phyloP scores from a whole-genome alignment of 2,113 vertebrate species.

The Bostrychus sinensis region DNA sequence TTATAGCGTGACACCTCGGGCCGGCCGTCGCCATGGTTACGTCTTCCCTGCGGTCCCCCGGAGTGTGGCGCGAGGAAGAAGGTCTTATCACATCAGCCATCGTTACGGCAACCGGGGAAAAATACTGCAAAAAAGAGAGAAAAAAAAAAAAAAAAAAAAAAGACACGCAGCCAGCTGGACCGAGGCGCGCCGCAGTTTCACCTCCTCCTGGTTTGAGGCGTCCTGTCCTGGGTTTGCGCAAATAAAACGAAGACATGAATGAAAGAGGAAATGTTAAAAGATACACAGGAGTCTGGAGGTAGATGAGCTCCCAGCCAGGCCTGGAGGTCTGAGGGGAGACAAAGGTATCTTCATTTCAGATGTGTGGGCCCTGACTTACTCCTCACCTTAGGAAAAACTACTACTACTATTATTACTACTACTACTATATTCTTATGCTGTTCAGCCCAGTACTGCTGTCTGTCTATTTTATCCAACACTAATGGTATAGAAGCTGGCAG shows the following conservation, averaged over 20 bases:
- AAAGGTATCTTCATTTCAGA: slow-evolving; percentile 2
- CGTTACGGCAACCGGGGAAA: slow-evolving; percentile 78
- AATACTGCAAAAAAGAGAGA: slow-evolving; percentile 51
- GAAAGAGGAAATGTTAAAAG: no score
- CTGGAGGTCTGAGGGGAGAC: no score
- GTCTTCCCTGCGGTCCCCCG: slow-evolving; percentile 80
- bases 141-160: background rate
- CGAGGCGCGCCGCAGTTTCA: background rate
- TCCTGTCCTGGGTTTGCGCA: background rate
- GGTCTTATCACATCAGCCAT: slow-evolving; percentile 82
- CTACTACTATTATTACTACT: background rate
- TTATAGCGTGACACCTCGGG: slow-evolving; percentile 82
- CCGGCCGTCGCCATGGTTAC: slow-evolving; percentile 80
- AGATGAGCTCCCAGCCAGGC: no score
- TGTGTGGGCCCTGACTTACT: background rate
- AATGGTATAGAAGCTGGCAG: background rate
- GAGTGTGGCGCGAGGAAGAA: slow-evolving; percentile 79
- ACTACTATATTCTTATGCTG: background rate
- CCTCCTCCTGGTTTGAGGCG: background rate
- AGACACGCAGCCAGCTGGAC: slow-evolving; percentile 48
- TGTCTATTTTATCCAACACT: background rate
- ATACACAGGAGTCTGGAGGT: no score
- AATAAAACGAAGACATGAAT: no score
- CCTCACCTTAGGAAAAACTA: background rate
- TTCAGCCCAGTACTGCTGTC: no score